These are phyloP conservation scores for Drosophila merina DNA, from an alignment of 2,888 invertebrate species.

Conservation along the genomic window DNA sequence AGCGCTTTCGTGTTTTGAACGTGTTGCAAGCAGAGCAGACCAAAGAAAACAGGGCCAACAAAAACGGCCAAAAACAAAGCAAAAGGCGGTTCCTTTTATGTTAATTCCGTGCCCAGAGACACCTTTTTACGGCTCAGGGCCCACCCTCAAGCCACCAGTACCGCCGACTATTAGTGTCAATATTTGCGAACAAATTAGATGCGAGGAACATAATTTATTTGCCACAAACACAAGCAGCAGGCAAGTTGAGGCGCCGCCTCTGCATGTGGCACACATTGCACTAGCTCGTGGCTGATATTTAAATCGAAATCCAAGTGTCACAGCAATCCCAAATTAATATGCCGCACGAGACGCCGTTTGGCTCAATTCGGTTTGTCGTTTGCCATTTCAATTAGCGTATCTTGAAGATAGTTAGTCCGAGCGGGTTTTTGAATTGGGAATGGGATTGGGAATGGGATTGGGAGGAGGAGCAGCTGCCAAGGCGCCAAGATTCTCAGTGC, in stretches of 20 bases:
- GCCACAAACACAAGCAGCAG: slow-evolving; percentile 59
- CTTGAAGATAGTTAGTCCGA: slow-evolving; percentile 60
- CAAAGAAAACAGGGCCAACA: slow-evolving; percentile 34
- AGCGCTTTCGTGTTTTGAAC: slow-evolving; percentile 18
- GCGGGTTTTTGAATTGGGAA: slow-evolving; percentile 6
- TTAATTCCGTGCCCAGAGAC: slow-evolving; percentile 51
- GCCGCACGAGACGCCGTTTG: slow-evolving; percentile 54
- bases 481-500: not conserved
- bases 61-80: too few relatives aligned
- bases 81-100: slow-evolving; percentile 70
- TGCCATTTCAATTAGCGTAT: slow-evolving; percentile 67
- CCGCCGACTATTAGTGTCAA: slow-evolving; percentile 54
- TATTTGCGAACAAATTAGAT: slow-evolving; percentile 48
- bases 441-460: not conserved
- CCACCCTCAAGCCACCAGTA: slow-evolving; percentile 11
- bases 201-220: slow-evolving; percentile 65
- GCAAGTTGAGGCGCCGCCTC: slow-evolving; percentile 52
- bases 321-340: slow-evolving; percentile 45
- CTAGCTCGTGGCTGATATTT: slow-evolving; percentile 45
- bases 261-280: slow-evolving; percentile 45
- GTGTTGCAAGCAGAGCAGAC: slow-evolving; percentile 55
- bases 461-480: slow-evolving; percentile 7
- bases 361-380: slow-evolving; percentile 28
- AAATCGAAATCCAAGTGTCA: slow-evolving; percentile 54
- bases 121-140: slow-evolving; percentile 4